These are phyloP conservation scores for Bolinopsis microptera DNA, from an alignment of 37 sponge, comb jelly and placozoan species.

Conservation along the genomic window DNA sequence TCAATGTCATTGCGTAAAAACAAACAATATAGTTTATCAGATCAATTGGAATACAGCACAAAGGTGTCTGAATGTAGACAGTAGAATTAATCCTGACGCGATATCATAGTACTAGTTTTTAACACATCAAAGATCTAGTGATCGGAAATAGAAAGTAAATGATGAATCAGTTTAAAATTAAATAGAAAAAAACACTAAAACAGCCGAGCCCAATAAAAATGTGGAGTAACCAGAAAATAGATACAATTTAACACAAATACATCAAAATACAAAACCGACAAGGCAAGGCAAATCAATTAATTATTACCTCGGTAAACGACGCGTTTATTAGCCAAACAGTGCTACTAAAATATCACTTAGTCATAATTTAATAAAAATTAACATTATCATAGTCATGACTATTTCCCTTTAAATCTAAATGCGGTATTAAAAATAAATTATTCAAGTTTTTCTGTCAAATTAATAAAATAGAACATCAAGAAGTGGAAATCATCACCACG, in stretches of 20 bases:
- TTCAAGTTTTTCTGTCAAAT: not conserved
- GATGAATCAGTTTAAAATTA: not conserved
- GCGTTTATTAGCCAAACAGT: too few relatives aligned
- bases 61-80: too few relatives aligned
- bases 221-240: not conserved
- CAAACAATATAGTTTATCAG: too few relatives aligned
- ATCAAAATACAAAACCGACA: not conserved
- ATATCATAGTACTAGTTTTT: too few relatives aligned
- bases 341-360: too few relatives aligned
- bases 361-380: not conserved
- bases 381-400: not conserved
- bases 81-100: too few relatives aligned
- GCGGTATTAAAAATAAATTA: not conserved
- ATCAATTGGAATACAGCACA: too few relatives aligned
- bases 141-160: not conserved
- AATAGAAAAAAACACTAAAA: not conserved
- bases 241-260: not conserved
- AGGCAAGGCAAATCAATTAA: not conserved
- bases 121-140: too few relatives aligned
- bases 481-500: not conserved
- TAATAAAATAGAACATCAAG: not conserved
- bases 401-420: not conserved
- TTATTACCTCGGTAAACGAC: too few relatives aligned
- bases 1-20: too few relatives aligned
- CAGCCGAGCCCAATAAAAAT: not conserved